These are phyloP conservation scores for Sphaeridia pumilis DNA, from an alignment of 2,888 invertebrate genomes.

Conservation along the genomic window DNA sequence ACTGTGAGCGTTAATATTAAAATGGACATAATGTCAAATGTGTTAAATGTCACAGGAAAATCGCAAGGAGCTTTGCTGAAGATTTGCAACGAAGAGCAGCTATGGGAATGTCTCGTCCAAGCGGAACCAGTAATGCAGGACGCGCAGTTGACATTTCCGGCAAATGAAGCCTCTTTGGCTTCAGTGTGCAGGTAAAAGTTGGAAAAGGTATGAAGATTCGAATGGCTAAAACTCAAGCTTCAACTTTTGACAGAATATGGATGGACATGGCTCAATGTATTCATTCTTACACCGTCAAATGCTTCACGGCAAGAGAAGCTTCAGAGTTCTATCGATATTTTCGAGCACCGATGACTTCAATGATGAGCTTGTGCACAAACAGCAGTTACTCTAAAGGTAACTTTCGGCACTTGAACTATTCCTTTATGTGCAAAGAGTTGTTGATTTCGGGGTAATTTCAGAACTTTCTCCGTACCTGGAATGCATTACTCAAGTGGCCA, in stretches of 20 bases:
- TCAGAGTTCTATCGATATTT: slow-evolving; percentile 29
- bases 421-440: neutral
- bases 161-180: slow-evolving; percentile 22
- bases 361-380: slow-evolving; percentile 31
- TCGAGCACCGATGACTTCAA: slow-evolving; percentile 29
- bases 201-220: too few relatives aligned
- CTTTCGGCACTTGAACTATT: too few relatives aligned
- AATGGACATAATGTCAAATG: too few relatives aligned
- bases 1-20: too few relatives aligned
- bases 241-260: slow-evolving; percentile 32
- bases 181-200: slow-evolving; percentile 28
- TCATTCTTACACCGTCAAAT: slow-evolving; percentile 15
- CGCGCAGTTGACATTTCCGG: slow-evolving; percentile 24
- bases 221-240: too few relatives aligned
- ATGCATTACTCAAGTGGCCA: too few relatives aligned
- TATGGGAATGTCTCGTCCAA: slow-evolving; percentile 28
- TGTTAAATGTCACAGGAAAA: too few relatives aligned
- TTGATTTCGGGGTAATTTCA: slow-evolving; percentile 32
- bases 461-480: too few relatives aligned
- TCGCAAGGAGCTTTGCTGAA: slow-evolving; percentile 7
- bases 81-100: slow-evolving; percentile 22
- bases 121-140: slow-evolving; percentile 29
- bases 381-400: slow-evolving; percentile 14
- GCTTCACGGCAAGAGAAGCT: slow-evolving; percentile 23
- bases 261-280: slow-evolving; percentile 28